A percentile compares a stretch with the other conserved stretches of the same genome.
Evolutionary conservation across 2,797 vertebrate genomes (phyloP).

Genomic region (Prionace glauca): DNA sequence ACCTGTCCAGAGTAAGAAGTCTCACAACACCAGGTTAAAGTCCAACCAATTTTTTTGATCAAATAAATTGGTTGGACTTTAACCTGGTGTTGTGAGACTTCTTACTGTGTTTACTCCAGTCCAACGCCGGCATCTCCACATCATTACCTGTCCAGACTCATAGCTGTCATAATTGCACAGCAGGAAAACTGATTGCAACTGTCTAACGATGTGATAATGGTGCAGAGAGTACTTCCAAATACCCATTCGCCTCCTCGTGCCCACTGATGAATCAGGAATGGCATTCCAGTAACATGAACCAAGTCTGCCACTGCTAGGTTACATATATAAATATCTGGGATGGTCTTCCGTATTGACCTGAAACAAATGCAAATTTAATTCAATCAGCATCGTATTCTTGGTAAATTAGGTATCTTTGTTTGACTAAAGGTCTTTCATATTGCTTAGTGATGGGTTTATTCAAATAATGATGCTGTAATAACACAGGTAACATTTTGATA

Average conservation of each 20-base stretch:
- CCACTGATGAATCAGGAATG: slow-evolving; percentile 59
- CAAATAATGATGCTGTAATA: background rate
- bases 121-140: no score
- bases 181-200: slow-evolving; percentile 58
- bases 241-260: slow-evolving; percentile 51
- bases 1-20: slow-evolving; percentile 51
- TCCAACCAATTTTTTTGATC: no score
- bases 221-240: slow-evolving; percentile 55
- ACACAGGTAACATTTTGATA: background rate
- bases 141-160: slow-evolving; percentile 57
- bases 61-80: no score
- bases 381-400: background rate
- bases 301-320: slow-evolving; percentile 55
- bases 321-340: slow-evolving; percentile 59
- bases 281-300: slow-evolving; percentile 54
- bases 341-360: slow-evolving; percentile 56
- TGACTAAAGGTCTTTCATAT: background rate
- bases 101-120: no score
- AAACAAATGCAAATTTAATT: slow-evolving; percentile 40
- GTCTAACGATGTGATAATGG: slow-evolving; percentile 55
- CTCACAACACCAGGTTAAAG: no score
- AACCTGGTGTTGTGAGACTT: no score
- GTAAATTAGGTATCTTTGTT: background rate
- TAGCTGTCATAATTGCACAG: slow-evolving; percentile 53
- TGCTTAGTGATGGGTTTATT: background rate